Percentiles rank a stretch among this genome's conserved stretches.
Evolutionary conservation across 2,888 invertebrate species (phyloP).

Genomic region (Drosophila anomalata): DNA sequence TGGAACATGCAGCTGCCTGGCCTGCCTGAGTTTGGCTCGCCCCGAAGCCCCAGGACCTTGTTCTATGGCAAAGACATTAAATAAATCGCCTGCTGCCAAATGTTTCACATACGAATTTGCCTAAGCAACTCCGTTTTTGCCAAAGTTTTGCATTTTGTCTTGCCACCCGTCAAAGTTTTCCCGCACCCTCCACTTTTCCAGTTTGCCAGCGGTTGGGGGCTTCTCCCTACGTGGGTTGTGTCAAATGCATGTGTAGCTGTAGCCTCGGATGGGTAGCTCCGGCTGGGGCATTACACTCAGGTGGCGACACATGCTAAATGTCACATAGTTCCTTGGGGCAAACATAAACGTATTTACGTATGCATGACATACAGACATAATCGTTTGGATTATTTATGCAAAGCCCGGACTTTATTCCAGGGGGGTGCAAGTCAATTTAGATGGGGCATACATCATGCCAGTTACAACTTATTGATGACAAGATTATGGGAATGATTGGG

Average conservation of each 20-base stretch:
- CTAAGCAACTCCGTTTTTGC: conserved; percentile 66
- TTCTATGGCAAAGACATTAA: conserved; percentile 79
- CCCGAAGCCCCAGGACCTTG: conserved; percentile 20
- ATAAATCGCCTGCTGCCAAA: conserved; percentile 84
- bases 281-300: conserved; percentile 69
- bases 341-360: conserved; percentile 11
- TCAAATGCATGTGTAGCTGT: conserved; percentile 62
- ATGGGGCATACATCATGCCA: conserved; percentile 24
- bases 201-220: not conserved
- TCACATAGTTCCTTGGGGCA: conserved; percentile 63
- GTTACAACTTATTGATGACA: conserved; percentile 34
- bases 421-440: conserved; percentile 29
- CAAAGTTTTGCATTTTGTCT: conserved; percentile 72
- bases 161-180: conserved; percentile 50
- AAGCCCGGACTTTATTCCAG: conserved; percentile 10
- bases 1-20: conserved; percentile 80
- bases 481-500: conserved; percentile 25
- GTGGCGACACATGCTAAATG: conserved; percentile 75
- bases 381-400: conserved; percentile 39
- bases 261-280: conserved; percentile 28
- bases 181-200: not conserved
- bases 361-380: conserved; percentile 22
- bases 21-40: conserved; percentile 10
- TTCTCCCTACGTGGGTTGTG: conserved; percentile 40
- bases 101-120: conserved; percentile 81